Percentiles rank a stretch among this genome's conserved stretches.
These are phyloP conservation scores for Amphilophus citrinellus DNA, from an alignment of 2,113 vertebrate species.

Conservation along the genomic window DNA sequence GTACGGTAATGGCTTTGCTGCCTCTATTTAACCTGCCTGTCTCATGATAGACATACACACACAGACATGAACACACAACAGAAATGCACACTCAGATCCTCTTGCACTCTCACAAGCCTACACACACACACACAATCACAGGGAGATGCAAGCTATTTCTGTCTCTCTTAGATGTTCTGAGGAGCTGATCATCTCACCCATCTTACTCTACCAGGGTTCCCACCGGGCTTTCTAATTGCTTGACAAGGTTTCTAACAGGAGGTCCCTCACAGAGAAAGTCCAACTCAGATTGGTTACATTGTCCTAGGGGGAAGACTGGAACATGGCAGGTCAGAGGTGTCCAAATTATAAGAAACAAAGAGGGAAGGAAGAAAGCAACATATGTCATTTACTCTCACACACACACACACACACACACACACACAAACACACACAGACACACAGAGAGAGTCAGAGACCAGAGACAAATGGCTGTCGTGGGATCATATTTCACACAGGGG, in stretches of 20 bases:
- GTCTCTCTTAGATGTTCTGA: background rate
- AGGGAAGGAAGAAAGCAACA: background rate
- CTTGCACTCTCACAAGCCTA: background rate
- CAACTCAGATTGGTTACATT: slow-evolving; percentile 26
- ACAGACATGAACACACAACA: background rate
- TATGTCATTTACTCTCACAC: background rate
- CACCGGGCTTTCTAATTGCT: slow-evolving; percentile 39
- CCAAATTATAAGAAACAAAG: slow-evolving; percentile 41
- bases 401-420: background rate
- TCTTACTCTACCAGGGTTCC: slow-evolving; percentile 25
- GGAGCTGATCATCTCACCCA: slow-evolving; percentile 47
- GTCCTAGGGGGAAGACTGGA: slow-evolving; percentile 27
- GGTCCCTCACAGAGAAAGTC: slow-evolving; percentile 22
- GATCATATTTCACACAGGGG: slow-evolving; percentile 28
- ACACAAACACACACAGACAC: background rate
- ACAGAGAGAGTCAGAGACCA: background rate
- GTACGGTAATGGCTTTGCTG: slow-evolving; percentile 41
- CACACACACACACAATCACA: background rate
- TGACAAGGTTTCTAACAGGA: slow-evolving; percentile 36
- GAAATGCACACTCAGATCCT: background rate
- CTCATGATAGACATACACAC: slow-evolving; percentile 11
- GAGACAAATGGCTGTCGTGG: slow-evolving; percentile 29
- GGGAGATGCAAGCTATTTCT: slow-evolving; percentile 12
- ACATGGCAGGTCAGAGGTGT: slow-evolving; percentile 41
- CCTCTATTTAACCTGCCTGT: slow-evolving; percentile 45